Evolutionary conservation across 2,113 vertebrate genomes (phyloP).

Genomic region (Solenodon paradoxus): DNA sequence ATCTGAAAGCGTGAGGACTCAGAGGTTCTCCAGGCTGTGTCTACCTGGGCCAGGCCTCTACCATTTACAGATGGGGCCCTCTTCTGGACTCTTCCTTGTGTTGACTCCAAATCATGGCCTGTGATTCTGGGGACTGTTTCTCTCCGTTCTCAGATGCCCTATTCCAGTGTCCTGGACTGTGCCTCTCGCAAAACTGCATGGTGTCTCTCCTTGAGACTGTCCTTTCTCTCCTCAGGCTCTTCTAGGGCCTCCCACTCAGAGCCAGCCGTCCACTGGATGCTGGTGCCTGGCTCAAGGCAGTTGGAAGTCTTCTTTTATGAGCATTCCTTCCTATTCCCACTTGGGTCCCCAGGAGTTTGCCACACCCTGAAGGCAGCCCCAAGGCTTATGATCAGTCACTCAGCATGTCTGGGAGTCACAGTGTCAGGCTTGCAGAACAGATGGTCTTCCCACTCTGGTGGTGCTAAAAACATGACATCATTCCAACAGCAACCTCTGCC

Average conservation of each 20-base stretch:
- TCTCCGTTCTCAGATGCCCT: too few species aligned
- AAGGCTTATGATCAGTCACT: too few species aligned
- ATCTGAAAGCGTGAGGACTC: constrained; percentile 46
- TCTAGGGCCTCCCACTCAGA: background rate
- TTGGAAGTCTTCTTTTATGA: too few species aligned
- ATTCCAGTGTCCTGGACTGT: fast-evolving
- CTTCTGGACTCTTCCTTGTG: constrained; percentile 77
- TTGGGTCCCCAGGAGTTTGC: background rate
- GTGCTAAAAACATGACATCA: too few species aligned
- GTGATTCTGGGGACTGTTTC: constrained; percentile 38
- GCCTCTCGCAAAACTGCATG: background rate
- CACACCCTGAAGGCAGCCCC: background rate
- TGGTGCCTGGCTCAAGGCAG: background rate
- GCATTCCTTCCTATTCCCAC: background rate
- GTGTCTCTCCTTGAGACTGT: background rate
- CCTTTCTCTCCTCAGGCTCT: background rate
- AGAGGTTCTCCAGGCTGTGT: constrained; percentile 71
- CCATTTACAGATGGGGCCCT: constrained; percentile 69
- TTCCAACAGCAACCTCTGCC: background rate
- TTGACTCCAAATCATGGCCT: constrained; percentile 69
- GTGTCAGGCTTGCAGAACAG: background rate
- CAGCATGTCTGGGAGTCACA: background rate
- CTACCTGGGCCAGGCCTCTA: constrained; percentile 68
- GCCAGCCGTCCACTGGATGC: background rate
- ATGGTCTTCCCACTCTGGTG: background rate